phyloP scores from a whole-genome alignment of 23 tunicate genomes.

The Oikopleura albicans region DNA sequence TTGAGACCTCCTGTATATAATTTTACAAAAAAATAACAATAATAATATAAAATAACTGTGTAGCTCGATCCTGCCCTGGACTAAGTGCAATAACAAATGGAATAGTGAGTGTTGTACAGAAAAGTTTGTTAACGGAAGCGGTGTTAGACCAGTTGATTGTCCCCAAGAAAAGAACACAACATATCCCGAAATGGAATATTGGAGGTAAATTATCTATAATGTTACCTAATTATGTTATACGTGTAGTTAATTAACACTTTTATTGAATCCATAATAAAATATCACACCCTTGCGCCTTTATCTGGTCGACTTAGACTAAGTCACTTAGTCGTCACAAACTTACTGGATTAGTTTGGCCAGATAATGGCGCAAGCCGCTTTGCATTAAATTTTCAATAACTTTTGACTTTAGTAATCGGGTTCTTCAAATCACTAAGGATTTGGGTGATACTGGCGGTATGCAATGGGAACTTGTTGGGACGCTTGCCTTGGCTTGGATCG shows the following conservation, averaged over 20 bases:
- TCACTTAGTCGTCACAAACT: too few species aligned
- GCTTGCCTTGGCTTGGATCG: constrained; percentile 62
- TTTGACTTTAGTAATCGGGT: constrained; percentile 54
- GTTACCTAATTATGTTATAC: too few species aligned
- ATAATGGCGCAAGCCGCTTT: too few species aligned
- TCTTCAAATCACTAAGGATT: constrained; percentile 48
- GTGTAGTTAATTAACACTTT: too few species aligned
- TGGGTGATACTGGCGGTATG: constrained; percentile 54
- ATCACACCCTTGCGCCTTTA: too few species aligned
- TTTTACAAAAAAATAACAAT: too few species aligned
- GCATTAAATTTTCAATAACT: too few species aligned
- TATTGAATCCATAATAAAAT: too few species aligned
- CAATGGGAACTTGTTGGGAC: constrained; percentile 85
- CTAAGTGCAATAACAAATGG: constrained; percentile 24
- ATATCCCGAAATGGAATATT: constrained; percentile 21
- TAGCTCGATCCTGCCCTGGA: constrained; percentile 20
- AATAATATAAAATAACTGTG: too few species aligned
- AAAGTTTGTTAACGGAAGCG: constrained; percentile 17
- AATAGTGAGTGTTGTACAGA: constrained; percentile 23
- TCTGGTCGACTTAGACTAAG: too few species aligned
- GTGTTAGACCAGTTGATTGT: constrained; percentile 13
- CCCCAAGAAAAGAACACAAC: neutral
- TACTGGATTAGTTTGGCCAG: too few species aligned
- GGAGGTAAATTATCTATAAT: constrained; percentile 21
- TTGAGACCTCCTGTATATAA: too few species aligned